Base-by-base conservation (phyloP, 1,140 invertebrate genomes). In the Cardiocondyla obscurior region DNA sequence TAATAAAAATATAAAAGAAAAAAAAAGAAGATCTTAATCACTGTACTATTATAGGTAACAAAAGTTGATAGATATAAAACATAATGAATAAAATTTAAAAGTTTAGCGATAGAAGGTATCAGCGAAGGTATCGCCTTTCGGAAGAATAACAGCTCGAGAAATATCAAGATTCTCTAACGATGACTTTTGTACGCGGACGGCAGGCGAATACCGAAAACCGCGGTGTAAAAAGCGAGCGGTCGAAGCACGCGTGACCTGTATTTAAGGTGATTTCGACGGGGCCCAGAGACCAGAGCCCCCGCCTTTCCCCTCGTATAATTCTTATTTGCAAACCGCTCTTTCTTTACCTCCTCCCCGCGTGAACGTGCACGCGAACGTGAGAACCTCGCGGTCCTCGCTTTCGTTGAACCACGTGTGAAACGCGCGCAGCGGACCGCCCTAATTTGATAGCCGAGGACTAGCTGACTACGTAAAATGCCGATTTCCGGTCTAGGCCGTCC, bases 191-290 rank as follows among this genome's bases (percentile, higher is more conserved):
- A 70, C 81, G 85, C 85, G 84, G 81, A 73, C 65, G 83, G 81
- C 81, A 83, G 85, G 58, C 64, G 82, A 87, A 85, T 53, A 83
- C 65, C 33, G 33, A 62, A 62, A 67, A 64, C 42, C 46, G 25
- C 36, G 65, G 28, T 46, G 28, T 39, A 69, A 69, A 60, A 81
- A 55, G 60, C 19, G 28, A 57, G 64, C 42, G 60, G 53, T n/a
- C 65, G 62, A 87, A 76, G 74, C 85, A 84, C 84, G 73, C 89
- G 88, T 90, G 90, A 88, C 86, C 88, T 90, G 89, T 90, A 85
- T 90, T 90, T 90, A 90, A 88, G 84, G 62, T 65, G 65, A 51
- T 82, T 60, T 60, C 55, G 44, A 67, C 44, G 58, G 33, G 33
- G 19, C 42, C 25, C 25, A 46, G 51, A n/a, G 57, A 42, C 67